These are phyloP conservation scores for Proctacanthus coquilletti DNA, from an alignment of 1,140 invertebrate species.

Conservation along the genomic window DNA sequence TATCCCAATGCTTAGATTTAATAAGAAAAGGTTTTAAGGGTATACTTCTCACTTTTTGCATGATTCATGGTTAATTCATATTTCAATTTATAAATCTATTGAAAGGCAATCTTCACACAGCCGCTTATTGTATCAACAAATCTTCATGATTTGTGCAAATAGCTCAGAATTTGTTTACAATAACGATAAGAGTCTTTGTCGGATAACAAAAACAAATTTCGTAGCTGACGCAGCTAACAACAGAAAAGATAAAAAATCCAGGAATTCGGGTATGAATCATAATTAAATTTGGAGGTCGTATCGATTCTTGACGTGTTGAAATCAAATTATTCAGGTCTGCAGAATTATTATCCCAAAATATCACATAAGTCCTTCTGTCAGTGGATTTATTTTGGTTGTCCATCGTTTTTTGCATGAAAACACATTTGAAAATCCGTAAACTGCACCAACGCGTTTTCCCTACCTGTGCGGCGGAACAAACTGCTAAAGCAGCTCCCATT, in stretches of 20 bases:
- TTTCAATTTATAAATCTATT: background rate
- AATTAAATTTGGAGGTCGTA: background rate
- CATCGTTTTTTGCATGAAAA: background rate
- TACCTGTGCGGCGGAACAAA: slow-evolving; percentile 50
- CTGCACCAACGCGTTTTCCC: slow-evolving; percentile 5
- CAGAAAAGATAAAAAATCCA: too few species aligned
- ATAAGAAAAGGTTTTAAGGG: too few species aligned
- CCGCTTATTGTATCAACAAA: background rate
- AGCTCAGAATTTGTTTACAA: background rate
- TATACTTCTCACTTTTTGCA: too few species aligned
- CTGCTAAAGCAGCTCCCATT: slow-evolving; percentile 46
- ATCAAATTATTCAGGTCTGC: slow-evolving; percentile 4
- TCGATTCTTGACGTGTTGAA: background rate
- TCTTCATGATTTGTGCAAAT: background rate
- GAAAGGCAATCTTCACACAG: background rate
- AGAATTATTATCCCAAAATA: background rate
- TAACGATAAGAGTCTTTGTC: background rate
- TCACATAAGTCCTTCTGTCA: too few species aligned
- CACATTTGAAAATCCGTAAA: background rate
- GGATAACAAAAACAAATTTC: too few species aligned
- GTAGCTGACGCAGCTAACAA: too few species aligned
- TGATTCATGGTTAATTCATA: background rate
- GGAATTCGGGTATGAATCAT: too few species aligned
- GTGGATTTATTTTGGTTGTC: too few species aligned
- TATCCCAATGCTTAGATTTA: too few species aligned